These are phyloP conservation scores for Sphyrna mokarran DNA, from an alignment of 2,113 vertebrate species.

Conservation along the genomic window DNA sequence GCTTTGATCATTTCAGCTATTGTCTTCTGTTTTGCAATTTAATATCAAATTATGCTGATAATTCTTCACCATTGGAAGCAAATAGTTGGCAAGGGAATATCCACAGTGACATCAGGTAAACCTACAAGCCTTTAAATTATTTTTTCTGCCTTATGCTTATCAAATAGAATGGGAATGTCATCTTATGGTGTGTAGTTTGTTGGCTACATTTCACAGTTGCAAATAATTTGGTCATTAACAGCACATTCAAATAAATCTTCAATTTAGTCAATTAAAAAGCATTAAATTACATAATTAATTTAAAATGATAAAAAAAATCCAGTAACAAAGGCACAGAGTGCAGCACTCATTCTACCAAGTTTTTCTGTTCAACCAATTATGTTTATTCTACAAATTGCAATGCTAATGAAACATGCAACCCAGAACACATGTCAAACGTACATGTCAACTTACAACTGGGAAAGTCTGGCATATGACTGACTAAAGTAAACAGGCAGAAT, in stretches of 20 bases:
- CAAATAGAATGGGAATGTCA: neutral
- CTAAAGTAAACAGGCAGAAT: neutral
- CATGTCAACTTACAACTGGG: neutral
- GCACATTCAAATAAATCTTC: neutral
- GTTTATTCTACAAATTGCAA: neutral
- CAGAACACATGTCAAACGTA: neutral
- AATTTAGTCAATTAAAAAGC: neutral
- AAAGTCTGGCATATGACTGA: neutral
- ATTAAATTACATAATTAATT: neutral
- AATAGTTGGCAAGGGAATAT: neutral
- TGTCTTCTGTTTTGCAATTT: neutral
- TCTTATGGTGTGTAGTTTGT: neutral
- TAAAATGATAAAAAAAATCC: neutral
- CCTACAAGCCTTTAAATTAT: neutral
- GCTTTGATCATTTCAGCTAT: neutral
- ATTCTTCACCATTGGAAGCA: neutral
- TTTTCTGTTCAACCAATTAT: neutral
- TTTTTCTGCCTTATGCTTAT: neutral
- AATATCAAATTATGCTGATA: neutral
- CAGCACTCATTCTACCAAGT: neutral
- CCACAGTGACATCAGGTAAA: neutral
- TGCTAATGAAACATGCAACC: neutral
- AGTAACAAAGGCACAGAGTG: neutral
- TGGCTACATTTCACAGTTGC: neutral
- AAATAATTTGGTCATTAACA: neutral